Evolutionary conservation across 2,888 invertebrate genomes (phyloP).

Genomic region (Drosophila quinaria): DNA sequence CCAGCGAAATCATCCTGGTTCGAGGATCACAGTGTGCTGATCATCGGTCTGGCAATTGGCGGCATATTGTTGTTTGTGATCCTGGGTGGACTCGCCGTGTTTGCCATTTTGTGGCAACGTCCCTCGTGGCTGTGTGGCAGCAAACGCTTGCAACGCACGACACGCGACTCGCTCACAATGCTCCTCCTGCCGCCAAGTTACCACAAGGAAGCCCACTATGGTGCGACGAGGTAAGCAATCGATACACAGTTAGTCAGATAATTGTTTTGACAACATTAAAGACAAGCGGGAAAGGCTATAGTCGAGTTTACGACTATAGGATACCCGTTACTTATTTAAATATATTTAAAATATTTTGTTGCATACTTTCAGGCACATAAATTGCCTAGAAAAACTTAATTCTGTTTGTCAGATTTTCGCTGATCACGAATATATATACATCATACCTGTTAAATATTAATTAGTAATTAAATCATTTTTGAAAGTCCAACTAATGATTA

Average conservation of each 20-base stretch:
- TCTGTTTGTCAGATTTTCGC: no score
- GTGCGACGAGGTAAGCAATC: conserved; percentile 32
- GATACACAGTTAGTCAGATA: not conserved
- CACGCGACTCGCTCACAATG: conserved; percentile 42
- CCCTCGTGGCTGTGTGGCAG: conserved; percentile 66
- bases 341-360: no score
- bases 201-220: conserved; percentile 16
- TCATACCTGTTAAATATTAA: no score
- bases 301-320: no score
- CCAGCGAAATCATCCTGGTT: conserved; percentile 61
- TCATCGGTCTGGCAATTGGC: conserved; percentile 50
- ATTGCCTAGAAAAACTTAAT: no score
- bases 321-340: no score
- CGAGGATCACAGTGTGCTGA: conserved; percentile 27
- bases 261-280: not conserved
- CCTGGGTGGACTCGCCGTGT: conserved; percentile 61
- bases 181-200: conserved; percentile 53
- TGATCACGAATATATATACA: no score
- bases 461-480: no score
- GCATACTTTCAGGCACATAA: no score
- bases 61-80: conserved; percentile 51
- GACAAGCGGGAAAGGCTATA: no score
- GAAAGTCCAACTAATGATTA: no score
- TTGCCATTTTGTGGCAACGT: conserved; percentile 53
- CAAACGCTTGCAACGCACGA: conserved; percentile 45